A percentile compares a stretch with the other conserved stretches of the same genome.
phyloP scores from a whole-genome alignment of 1,140 invertebrate genomes.

The Anadara kagoshimensis region DNA sequence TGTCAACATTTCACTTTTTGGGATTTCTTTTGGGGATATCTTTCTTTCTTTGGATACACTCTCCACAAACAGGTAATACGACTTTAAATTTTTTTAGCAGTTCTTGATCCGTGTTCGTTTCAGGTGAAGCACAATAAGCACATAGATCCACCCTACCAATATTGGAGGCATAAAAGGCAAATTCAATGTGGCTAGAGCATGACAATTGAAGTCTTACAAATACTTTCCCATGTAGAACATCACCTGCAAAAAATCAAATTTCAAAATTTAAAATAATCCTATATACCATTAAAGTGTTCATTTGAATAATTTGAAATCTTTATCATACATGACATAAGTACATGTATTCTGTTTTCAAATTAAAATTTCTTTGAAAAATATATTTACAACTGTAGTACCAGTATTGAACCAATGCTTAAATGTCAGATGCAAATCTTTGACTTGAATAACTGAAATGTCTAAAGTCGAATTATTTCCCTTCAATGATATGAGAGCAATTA shows the following conservation, averaged over 20 bases:
- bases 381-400: conserved; percentile 11
- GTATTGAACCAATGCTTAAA: conserved; percentile 8
- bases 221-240: conserved; percentile 3
- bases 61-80: background rate
- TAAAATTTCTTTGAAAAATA: conserved; percentile 7
- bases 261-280: conserved; percentile 7
- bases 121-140: background rate
- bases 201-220: conserved; percentile 10
- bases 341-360: conserved; percentile 7
- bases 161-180: conserved; percentile 1
- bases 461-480: conserved; percentile 11
- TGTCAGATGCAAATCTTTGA: conserved; percentile 8
- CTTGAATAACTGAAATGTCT: conserved; percentile 11
- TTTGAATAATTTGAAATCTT: conserved; percentile 8
- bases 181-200: conserved; percentile 6
- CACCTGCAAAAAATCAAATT: conserved; percentile 5
- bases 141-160: conserved; percentile 3
- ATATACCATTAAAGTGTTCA: conserved; percentile 8
- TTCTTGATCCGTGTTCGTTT: background rate
- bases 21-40: no score
- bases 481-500: conserved; percentile 11
- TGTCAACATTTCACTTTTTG: no score
- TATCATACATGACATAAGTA: no score
- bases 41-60: background rate
- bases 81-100: background rate